These are phyloP conservation scores for Planiliza haematocheilus DNA, from an alignment of 2,113 vertebrate species.

Conservation along the genomic window DNA sequence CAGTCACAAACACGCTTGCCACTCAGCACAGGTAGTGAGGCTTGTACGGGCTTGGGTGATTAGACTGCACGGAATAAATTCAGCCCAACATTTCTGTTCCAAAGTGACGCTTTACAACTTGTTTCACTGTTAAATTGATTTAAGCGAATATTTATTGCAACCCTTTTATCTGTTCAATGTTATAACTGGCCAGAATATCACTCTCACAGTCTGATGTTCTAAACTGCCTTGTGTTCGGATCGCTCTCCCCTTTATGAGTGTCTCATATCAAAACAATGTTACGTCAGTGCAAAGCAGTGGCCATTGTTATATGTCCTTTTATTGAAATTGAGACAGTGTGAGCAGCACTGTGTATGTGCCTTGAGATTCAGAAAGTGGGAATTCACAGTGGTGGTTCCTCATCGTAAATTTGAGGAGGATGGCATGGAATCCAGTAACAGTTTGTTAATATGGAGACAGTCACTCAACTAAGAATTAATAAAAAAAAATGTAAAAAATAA, in stretches of 20 bases:
- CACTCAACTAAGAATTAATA: slow-evolving; percentile 41
- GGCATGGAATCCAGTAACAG: slow-evolving; percentile 53
- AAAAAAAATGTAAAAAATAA: not conserved
- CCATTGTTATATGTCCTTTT: slow-evolving; percentile 68
- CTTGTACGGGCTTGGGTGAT: slow-evolving; percentile 90
- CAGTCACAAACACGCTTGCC: slow-evolving; percentile 71
- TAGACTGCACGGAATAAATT: slow-evolving; percentile 74
- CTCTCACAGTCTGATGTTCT: slow-evolving; percentile 54
- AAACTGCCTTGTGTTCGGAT: slow-evolving; percentile 76
- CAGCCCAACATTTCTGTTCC: slow-evolving; percentile 56
- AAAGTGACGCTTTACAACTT: slow-evolving; percentile 51
- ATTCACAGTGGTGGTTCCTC: slow-evolving; percentile 58
- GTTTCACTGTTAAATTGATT: slow-evolving; percentile 55
- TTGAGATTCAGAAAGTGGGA: slow-evolving; percentile 80
- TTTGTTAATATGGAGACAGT: slow-evolving; percentile 41
- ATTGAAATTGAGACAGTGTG: slow-evolving; percentile 80
- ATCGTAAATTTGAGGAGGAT: slow-evolving; percentile 29
- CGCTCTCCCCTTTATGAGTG: slow-evolving; percentile 79
- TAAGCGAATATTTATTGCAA: slow-evolving; percentile 50
- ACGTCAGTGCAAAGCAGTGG: slow-evolving; percentile 63
- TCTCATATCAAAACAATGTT: slow-evolving; percentile 68
- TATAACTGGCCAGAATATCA: slow-evolving; percentile 59
- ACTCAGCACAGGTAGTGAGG: slow-evolving; percentile 82
- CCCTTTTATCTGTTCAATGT: slow-evolving; percentile 75
- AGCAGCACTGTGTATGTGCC: slow-evolving; percentile 85